phyloP scores from a whole-genome alignment of 2,888 invertebrate species.

The Bhutanitis thaidina region DNA sequence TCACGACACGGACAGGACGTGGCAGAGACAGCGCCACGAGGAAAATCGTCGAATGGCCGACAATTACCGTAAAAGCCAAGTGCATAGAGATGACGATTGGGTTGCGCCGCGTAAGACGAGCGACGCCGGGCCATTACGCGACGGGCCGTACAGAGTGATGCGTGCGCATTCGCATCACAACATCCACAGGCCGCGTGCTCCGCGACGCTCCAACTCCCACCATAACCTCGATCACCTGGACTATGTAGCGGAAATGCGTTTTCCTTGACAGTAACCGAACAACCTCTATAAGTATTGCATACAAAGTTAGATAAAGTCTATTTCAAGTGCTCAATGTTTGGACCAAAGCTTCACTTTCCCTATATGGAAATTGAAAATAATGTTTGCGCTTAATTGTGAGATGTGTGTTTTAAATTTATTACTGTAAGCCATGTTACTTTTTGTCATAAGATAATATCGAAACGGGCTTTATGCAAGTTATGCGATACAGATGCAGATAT shows the following conservation, averaged over 20 bases:
- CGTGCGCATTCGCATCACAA: conserved; percentile 84
- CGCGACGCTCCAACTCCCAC: conserved; percentile 81
- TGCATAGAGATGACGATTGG: conserved; percentile 57
- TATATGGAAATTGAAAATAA: conserved; percentile 30
- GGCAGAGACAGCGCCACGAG: conserved; percentile 73
- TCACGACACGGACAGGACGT: conserved; percentile 78
- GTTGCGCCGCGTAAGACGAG: conserved; percentile 56
- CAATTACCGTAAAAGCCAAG: conserved; percentile 56
- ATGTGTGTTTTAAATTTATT: conserved; percentile 21
- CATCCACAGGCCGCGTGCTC: conserved; percentile 74
- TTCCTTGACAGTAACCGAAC: conserved; percentile 73
- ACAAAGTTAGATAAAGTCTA: conserved; percentile 34
- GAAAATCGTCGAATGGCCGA: conserved; percentile 60
- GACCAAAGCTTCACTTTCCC: conserved; percentile 68
- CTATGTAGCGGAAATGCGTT: conserved; percentile 82
- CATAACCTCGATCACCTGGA: conserved; percentile 83
- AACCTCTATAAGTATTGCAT: conserved; percentile 38
- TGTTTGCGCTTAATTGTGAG: conserved; percentile 16
- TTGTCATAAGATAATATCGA: background rate
- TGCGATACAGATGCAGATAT: background rate
- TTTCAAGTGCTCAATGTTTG: conserved; percentile 72
- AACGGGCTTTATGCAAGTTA: background rate
- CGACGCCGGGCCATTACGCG: conserved; percentile 67
- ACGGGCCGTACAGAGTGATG: conserved; percentile 67
- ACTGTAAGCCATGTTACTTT: conserved; percentile 17